Evolutionary conservation across 2,797 vertebrate species (phyloP), one percentile per base, ranked within the genome.

Genomic region (Champsocephalus gunnari): DNA sequence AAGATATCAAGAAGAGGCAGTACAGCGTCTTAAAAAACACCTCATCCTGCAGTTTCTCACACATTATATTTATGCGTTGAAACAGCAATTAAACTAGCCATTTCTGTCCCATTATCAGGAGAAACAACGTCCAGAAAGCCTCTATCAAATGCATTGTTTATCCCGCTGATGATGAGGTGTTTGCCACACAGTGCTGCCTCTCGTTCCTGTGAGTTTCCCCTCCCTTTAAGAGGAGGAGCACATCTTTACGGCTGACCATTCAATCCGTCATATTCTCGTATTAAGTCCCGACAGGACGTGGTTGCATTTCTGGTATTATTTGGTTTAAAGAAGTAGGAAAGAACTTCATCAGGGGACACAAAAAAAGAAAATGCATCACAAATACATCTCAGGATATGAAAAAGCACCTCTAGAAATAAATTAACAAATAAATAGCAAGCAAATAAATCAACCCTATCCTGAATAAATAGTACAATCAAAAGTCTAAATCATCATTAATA

Each of bases 391-490:
- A 90, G 89, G 92, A 89, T 83, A 86, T 86, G 87, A 88, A 87
- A 88, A 91, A 92, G 84, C 82, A 88, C 81, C 81, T 87, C 86
- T 84, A 92, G 84, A 88, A 93, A 93, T 92, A 92, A 94, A 89
- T 92, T 83, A 92, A 85, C 34, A 84, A 90, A 91, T 92, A 94
- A 93, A 94, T 93, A 92, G 77, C 79, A 83, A 77, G 79, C 73
- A 81, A 90, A 84, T 82, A 80, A 91, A 89, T 66, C 62, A 81
- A 90, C 62, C 44, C 86, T 90, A 93, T 77, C 86, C 87, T 91
- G 87, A 93, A 94, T 94, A 94, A 94, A 94, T 92, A 93, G 88
- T 91, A 92, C 86, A 92, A 92, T 93, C 88, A 93, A 92, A 90
- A 92, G 91, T 92, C 89, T 92, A 89, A 90, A 90, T 88, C 58